Evolutionary conservation across 1,140 invertebrate species (phyloP), one percentile per base, ranked within the genome.

Genomic region (Dermatophagoides farinae): DNA sequence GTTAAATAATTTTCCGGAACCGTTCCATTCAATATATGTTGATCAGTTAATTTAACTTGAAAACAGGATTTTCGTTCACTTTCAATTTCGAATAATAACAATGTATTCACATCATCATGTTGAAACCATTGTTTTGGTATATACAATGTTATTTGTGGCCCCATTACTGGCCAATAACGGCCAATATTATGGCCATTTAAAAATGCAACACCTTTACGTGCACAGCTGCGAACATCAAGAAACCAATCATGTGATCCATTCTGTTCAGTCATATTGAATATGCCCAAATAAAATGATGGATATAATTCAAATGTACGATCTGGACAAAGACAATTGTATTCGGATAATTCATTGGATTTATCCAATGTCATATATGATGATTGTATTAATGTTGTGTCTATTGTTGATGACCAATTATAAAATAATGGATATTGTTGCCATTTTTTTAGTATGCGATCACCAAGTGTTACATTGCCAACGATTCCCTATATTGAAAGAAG

Each of bases 101-200:
- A 52, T 8, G 18, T 14, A 37, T 63, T 63, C 1, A 23, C 6
- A 12, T 16, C n/a, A 18, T 23, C 18, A 5, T 22, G n/a, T 6
- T 40, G 40, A 16, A 63, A 53, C 23, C n/a, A 52, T 6, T 68
- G 66, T 20, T 64, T 69, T 20, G 74, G 74, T 39, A 81, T 62
- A 70, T 78, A 82, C 0, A 79, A 68, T 5, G 76, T 75, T 62
- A 72, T 68, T 65, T 77, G 75, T 0, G 81, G 80, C 0, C 80
- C 80, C 14, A 74, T 65, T 10, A 65, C 62, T 14, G 64, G 64
- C 72, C 74, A 78, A 67, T 80, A 81, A 51, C 80, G 68, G 16
- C 79, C 79, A 47, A 82, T 66, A 65, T 80, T 78, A 65, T 79
- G 78, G 6, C 77, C 79, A 71, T 82, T 82, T 1, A 82, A 65